phyloP scores from a whole-genome alignment of 30 jellyfish, hydroid and myxozoan species.

The Aurelia sp. region DNA sequence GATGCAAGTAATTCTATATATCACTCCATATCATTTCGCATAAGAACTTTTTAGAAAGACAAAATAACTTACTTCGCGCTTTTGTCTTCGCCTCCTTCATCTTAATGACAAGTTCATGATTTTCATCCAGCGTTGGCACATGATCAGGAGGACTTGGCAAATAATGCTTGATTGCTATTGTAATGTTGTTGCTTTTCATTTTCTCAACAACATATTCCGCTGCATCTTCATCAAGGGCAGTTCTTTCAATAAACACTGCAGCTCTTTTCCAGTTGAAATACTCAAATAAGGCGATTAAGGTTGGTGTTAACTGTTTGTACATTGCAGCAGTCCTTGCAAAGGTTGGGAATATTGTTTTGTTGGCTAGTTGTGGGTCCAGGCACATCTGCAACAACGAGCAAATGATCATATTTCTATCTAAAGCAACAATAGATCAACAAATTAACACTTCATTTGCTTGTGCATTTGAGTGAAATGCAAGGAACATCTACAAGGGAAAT shows the following conservation, averaged over 20 bases:
- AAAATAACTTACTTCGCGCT: constrained; percentile 84
- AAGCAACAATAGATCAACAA: too few relatives aligned
- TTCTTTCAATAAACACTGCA: constrained; percentile 79
- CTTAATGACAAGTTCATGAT: constrained; percentile 45
- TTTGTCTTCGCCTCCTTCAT: constrained; percentile 60
- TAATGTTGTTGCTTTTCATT: constrained; percentile 51
- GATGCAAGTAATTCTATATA: too few relatives aligned
- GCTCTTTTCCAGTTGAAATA: constrained; percentile 86
- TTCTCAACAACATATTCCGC: constrained; percentile 69
- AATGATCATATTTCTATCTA: too few relatives aligned
- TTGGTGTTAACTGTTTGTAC: constrained; percentile 94
- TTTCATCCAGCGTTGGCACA: constrained; percentile 57
- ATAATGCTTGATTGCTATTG: constrained; percentile 33
- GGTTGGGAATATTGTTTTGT: constrained; percentile 77
- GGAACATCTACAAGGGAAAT: too few relatives aligned
- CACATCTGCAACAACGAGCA: constrained; percentile 75
- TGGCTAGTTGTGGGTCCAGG: constrained; percentile 73
- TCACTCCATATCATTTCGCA: too few relatives aligned
- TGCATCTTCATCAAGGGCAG: constrained; percentile 66
- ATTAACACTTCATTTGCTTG: too few relatives aligned
- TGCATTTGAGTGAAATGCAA: too few relatives aligned
- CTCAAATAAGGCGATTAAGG: constrained; percentile 77
- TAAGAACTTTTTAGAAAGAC: too few relatives aligned
- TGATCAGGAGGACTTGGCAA: constrained; percentile 87
- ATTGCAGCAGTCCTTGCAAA: constrained; percentile 94